Conservation (phyloP, 2,113 vertebrate species). For the Nanger granti region DNA sequence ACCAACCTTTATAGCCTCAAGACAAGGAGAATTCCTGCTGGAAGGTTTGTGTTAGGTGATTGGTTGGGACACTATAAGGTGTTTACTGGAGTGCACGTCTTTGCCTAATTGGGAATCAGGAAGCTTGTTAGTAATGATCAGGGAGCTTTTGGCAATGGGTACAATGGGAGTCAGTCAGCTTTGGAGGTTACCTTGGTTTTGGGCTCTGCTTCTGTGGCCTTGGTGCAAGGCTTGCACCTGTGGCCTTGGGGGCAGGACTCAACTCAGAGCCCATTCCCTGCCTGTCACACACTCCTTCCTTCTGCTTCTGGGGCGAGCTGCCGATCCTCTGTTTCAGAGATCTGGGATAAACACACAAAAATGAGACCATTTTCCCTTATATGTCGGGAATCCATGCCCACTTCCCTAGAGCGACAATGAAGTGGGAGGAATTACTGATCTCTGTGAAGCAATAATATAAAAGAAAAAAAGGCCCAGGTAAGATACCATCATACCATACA, state of each 20-base stretch:
- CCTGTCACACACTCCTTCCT: neutral
- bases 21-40: neutral
- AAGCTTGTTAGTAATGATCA: neutral
- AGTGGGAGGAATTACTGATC: neutral
- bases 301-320: neutral
- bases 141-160: neutral
- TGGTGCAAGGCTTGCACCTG: neutral
- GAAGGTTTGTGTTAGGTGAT: neutral
- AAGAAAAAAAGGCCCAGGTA: neutral
- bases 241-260: neutral
- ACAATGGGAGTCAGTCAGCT: neutral
- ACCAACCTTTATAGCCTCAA: neutral
- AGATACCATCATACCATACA: neutral
- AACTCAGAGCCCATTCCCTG: neutral
- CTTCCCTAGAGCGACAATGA: neutral
- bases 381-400: neutral
- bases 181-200: neutral
- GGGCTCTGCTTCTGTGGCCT: neutral
- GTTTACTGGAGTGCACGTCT: neutral
- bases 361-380: neutral
- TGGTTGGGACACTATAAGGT: neutral
- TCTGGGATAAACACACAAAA: neutral
- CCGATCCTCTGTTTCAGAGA: neutral
- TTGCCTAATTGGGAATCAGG: neutral
- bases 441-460: neutral